These are phyloP conservation scores for Enteromius fasciolatus DNA, from an alignment of 2,797 vertebrate genomes.

Conservation along the genomic window DNA sequence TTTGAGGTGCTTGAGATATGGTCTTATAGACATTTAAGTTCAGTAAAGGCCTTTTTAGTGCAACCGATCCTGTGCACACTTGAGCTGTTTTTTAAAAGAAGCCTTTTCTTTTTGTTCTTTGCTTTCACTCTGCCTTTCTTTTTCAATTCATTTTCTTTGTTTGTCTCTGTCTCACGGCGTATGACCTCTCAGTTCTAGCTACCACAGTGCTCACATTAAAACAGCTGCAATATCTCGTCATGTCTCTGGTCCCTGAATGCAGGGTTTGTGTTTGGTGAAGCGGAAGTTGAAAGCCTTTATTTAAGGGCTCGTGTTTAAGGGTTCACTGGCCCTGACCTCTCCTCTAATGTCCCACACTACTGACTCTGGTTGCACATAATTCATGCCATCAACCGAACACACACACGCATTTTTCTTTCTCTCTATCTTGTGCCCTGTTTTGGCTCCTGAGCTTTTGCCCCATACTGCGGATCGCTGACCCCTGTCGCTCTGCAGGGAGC, in stretches of 20 bases:
- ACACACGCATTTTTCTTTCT: constrained; percentile 29
- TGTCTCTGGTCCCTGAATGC: constrained; percentile 43
- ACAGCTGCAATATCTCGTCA: constrained; percentile 27
- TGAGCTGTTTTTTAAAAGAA: constrained; percentile 7
- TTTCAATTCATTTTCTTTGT: constrained; percentile 6
- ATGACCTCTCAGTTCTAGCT: constrained; percentile 4
- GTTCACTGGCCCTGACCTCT: constrained; percentile 61
- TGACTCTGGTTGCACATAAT: constrained; percentile 54
- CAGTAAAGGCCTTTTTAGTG: constrained; percentile 2
- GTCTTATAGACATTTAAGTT: constrained; percentile 16
- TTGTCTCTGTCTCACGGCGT: neutral
- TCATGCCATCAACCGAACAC: constrained; percentile 42
- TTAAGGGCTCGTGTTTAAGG: constrained; percentile 54
- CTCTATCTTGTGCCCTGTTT: constrained; percentile 46
- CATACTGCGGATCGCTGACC: constrained; percentile 53
- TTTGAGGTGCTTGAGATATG: constrained; percentile 18
- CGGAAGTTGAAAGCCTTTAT: constrained; percentile 55
- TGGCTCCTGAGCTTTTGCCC: constrained; percentile 46
- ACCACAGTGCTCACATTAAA: constrained; percentile 29
- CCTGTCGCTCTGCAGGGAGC: constrained; percentile 41
- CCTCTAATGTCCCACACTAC: constrained; percentile 55
- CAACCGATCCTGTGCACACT: constrained; percentile 1
- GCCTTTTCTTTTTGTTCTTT: constrained; percentile 8
- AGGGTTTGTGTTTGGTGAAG: constrained; percentile 51
- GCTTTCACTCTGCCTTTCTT: neutral